Conservation (phyloP, 2,888 invertebrate species). For the Cacoxenus indagator region DNA sequence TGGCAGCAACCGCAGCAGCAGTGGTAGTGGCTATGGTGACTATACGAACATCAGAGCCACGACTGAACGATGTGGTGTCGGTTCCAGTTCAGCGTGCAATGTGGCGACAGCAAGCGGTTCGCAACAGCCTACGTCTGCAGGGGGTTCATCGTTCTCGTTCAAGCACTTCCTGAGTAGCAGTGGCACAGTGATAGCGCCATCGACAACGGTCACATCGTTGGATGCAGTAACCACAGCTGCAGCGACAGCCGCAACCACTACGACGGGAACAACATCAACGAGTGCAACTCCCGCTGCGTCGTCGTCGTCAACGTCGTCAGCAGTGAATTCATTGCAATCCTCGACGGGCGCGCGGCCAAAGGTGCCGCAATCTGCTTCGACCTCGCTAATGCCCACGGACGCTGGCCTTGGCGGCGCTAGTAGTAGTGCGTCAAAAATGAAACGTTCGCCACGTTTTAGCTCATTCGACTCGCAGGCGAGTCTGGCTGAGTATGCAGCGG, state of each 20-base stretch:
- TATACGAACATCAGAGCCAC: slow-evolving; percentile 58
- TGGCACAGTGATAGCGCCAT: slow-evolving; percentile 60
- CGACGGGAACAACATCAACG: slow-evolving; percentile 49
- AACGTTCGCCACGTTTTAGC: slow-evolving; percentile 70
- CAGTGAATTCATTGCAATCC: slow-evolving; percentile 51
- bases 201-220: slow-evolving; percentile 45
- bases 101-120: not conserved
- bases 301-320: slow-evolving; percentile 28
- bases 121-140: slow-evolving; percentile 1
- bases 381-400: slow-evolving; percentile 54
- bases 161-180: slow-evolving; percentile 86
- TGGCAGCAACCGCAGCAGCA: slow-evolving; percentile 24
- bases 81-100: not conserved
- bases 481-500: slow-evolving; percentile 67
- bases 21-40: slow-evolving; percentile 46
- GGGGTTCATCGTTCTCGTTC: slow-evolving; percentile 77
- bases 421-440: slow-evolving; percentile 64
- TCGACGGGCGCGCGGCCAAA: slow-evolving; percentile 84
- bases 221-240: slow-evolving; percentile 36
- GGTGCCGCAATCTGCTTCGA: slow-evolving; percentile 72
- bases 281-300: slow-evolving; percentile 32
- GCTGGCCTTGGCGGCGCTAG: slow-evolving; percentile 42
- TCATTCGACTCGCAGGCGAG: slow-evolving; percentile 72
- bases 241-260: slow-evolving; percentile 25
- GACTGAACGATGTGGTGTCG: slow-evolving; percentile 18